Base-by-base conservation (phyloP, 1,140 invertebrate genomes). In the Xylocopa sonorina region DNA sequence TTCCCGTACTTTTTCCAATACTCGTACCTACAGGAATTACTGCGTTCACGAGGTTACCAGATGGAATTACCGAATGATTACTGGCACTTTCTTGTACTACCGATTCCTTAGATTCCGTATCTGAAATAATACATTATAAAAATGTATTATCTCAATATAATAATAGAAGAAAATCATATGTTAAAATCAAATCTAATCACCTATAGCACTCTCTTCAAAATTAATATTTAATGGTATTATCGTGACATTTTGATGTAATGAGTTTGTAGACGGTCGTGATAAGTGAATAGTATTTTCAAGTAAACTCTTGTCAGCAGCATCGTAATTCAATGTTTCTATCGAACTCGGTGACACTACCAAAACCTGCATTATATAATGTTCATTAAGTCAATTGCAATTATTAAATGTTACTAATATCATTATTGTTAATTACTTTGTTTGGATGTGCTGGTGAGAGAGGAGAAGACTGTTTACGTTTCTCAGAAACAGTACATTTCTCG, bases 381-480 rank as follows among this genome's bases (percentile, higher is more conserved):
- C 43, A 24, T 63, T 18, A 63, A 63, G 7, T 24, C 4, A 63
- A 67, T 32, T 1, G 16, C 63, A 18, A 34, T 50, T 43, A 78
- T 29, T 16, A 16, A 27, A 74, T 32, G 34, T 55, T 29, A 51
- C 32, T 80, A 83, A 69, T 77, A 84, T 81, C 75, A 66, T 64
- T 63, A 32, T 60, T 51, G 38, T 38, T 16, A 51, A 51, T 24
- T 86, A 88, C 88, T 69, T 90, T 90, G 57, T 84, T 88, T 63
- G 84, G 73, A 62, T 57, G 50, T 24, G 67, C 16, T 51, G 57
- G 24, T 34, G 81, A 58, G 16, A 88, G 69, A 27, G 84, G 81
- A 21, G 81, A 82, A 53, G 66, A 48, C 29, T 46, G 41, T 75
- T 88, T 85, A 32, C 78, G 77, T 48, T 81, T 87, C 18, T 46